phyloP scores from a whole-genome alignment of 2,113 vertebrate species.

The Clinocottus analis region DNA sequence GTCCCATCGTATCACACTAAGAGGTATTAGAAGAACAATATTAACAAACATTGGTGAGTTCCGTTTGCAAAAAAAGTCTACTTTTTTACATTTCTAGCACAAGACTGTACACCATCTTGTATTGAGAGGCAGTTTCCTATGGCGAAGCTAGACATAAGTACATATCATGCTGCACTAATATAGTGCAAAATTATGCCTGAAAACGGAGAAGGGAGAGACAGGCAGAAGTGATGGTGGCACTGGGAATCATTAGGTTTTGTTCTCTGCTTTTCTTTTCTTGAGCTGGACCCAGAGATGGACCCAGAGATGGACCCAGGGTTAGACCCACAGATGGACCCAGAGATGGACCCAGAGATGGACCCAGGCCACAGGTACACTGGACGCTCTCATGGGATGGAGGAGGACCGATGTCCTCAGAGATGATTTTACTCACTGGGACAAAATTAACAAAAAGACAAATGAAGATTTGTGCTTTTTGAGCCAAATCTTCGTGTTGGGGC shows the following conservation, averaged over 20 bases:
- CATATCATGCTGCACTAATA: slow-evolving; percentile 99
- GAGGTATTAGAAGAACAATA: slow-evolving; percentile 81
- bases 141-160: slow-evolving; percentile 90
- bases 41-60: slow-evolving; percentile 74
- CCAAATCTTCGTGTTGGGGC: slow-evolving; percentile 4
- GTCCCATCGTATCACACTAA: slow-evolving; percentile 77
- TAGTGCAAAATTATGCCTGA: slow-evolving; percentile 97
- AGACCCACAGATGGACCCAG: too few species aligned
- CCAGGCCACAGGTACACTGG: slow-evolving; percentile 17
- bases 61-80: slow-evolving; percentile 74
- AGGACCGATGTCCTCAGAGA: neutral
- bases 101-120: slow-evolving; percentile 86
- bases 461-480: slow-evolving; percentile 58
- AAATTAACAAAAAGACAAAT: slow-evolving; percentile 3
- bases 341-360: neutral
- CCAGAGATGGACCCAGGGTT: too few species aligned
- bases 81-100: slow-evolving; percentile 84
- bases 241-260: slow-evolving; percentile 8
- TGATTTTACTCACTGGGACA: slow-evolving; percentile 19
- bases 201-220: slow-evolving; percentile 77
- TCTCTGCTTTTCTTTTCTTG: slow-evolving; percentile 11
- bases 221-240: slow-evolving; percentile 77
- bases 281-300: slow-evolving; percentile 2
- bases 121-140: slow-evolving; percentile 92
- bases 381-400: slow-evolving; percentile 8